A percentile compares a stretch with the other conserved stretches of the same genome.
These are phyloP conservation scores for Ailurus styani DNA, from an alignment of 2,113 vertebrate genomes.

Conservation along the genomic window DNA sequence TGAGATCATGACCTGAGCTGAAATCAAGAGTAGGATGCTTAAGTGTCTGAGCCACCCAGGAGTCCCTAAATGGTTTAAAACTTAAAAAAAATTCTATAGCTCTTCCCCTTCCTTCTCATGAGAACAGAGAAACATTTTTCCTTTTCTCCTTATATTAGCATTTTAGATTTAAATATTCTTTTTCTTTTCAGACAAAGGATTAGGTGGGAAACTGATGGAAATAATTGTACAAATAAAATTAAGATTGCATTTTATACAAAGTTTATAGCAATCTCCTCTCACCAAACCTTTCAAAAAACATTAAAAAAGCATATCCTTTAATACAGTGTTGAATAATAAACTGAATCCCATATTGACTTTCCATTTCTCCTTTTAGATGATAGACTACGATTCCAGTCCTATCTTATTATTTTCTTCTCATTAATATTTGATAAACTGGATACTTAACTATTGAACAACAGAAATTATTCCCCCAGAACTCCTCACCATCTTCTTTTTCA, in stretches of 20 bases:
- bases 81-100: background rate
- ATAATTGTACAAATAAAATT: constrained; percentile 14
- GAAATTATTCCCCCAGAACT: constrained; percentile 40
- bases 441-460: constrained; percentile 35
- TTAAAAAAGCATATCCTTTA: background rate
- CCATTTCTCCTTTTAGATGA: constrained; percentile 5
- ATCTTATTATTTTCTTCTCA: constrained; percentile 17
- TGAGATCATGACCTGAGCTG: background rate
- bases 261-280: background rate
- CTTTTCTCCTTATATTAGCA: background rate
- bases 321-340: background rate
- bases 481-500: constrained; percentile 95
- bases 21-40: background rate
- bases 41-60: background rate
- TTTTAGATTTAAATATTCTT: constrained; percentile 7
- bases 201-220: background rate
- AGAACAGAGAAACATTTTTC: background rate
- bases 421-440: background rate
- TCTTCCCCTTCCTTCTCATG: background rate
- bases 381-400: background rate
- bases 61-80: background rate
- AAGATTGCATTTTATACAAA: constrained; percentile 1
- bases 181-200: background rate
- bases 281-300: background rate
- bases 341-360: background rate